Evolutionary conservation across 2,888 invertebrate species (phyloP).

Genomic region (Mamestra brassicae): DNA sequence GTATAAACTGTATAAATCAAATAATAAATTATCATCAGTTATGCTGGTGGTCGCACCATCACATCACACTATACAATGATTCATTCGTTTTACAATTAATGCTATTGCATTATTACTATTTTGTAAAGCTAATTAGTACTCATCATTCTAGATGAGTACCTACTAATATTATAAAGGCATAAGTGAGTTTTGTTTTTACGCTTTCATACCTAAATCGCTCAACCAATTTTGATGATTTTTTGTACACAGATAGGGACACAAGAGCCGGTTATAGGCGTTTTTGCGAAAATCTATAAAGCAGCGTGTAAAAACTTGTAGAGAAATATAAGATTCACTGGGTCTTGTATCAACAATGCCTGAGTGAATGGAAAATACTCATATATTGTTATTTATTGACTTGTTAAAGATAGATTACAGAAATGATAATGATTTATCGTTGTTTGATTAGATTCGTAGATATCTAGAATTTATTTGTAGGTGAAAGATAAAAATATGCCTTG

Average conservation of each 20-base stretch:
- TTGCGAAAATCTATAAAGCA: too few relatives aligned
- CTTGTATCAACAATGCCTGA: slow-evolving; percentile 1
- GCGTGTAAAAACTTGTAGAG: too few relatives aligned
- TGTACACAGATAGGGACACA: too few relatives aligned
- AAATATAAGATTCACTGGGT: neutral
- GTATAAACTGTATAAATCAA: neutral
- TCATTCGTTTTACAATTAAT: slow-evolving; percentile 27
- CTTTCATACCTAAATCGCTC: too few relatives aligned
- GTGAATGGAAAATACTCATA: slow-evolving; percentile 17
- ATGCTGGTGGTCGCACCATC: slow-evolving; percentile 17
- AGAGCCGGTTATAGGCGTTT: too few relatives aligned
- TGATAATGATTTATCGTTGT: slow-evolving; percentile 13
- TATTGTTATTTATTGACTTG: slow-evolving; percentile 4
- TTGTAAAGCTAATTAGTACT: slow-evolving; percentile 6
- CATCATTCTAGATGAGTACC: neutral
- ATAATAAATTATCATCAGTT: slow-evolving; percentile 23
- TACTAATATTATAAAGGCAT: too few relatives aligned
- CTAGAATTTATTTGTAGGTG: neutral
- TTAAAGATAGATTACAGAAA: slow-evolving; percentile 1
- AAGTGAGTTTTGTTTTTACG: too few relatives aligned
- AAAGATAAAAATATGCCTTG: neutral
- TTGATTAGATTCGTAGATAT: neutral
- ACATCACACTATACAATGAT: slow-evolving; percentile 41
- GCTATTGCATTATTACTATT: slow-evolving; percentile 27
- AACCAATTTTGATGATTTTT: too few relatives aligned